phyloP scores from a whole-genome alignment of 2,797 vertebrate species.

The Sebastes vulpes region DNA sequence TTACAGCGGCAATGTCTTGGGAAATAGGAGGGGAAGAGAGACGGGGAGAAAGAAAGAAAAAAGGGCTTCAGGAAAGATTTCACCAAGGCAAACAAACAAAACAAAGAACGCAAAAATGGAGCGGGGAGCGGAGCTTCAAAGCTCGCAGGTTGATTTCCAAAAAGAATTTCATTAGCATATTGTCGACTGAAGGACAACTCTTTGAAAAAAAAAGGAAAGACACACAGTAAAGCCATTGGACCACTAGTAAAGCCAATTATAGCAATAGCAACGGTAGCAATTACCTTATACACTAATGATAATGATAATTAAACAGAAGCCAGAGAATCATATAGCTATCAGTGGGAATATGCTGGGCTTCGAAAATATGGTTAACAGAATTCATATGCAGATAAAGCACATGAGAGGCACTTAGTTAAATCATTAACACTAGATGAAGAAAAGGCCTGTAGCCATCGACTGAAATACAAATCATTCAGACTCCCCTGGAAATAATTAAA shows the following conservation, averaged over 20 bases:
- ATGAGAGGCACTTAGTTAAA: conserved; percentile 71
- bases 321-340: conserved; percentile 45
- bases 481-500: conserved; percentile 66
- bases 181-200: conserved; percentile 61
- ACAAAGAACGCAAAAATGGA: conserved; percentile 54
- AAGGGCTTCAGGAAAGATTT: conserved; percentile 72
- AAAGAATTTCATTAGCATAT: conserved; percentile 69
- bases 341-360: conserved; percentile 41
- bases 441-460: conserved; percentile 55
- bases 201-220: conserved; percentile 5
- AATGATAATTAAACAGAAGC: conserved; percentile 54
- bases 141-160: conserved; percentile 64
- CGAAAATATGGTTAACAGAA: conserved; percentile 42
- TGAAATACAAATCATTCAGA: conserved; percentile 67
- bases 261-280: conserved; percentile 30
- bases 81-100: conserved; percentile 71
- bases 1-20: conserved; percentile 75
- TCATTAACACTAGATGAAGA: conserved; percentile 69
- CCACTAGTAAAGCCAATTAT: conserved; percentile 50
- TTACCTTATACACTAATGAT: conserved; percentile 56
- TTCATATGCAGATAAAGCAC: conserved; percentile 64
- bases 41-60: neutral
- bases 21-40: conserved; percentile 55
- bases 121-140: conserved; percentile 53
- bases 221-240: conserved; percentile 5